Evolutionary conservation across 2,113 vertebrate genomes (phyloP), one percentile per base, ranked within the genome.

Genomic region (Cariama cristata): DNA sequence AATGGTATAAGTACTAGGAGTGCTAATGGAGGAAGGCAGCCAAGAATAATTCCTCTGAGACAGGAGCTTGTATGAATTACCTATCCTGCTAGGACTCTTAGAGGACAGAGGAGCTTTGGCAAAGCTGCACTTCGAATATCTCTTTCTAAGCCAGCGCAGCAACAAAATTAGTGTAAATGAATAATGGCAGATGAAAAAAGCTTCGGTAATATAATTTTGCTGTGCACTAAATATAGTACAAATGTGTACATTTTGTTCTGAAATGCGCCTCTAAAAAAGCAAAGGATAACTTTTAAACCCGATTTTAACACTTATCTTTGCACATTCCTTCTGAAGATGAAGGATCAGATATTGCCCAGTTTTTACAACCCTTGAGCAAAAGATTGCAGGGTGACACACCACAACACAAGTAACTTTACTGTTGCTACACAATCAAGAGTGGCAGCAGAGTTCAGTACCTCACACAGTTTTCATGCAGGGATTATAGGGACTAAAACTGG

Each of bases 21-120:
- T 30, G 73, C 86, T 96, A 95, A 96, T 90, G 91, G 95, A 92
- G 60, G 74, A 85, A 67, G 60, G 56, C 23, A 0, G 86, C 60
- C 73, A 94, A 76, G 69, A 85, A 63, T 19, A 50, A 79, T 32
- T 72, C 80, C 69, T 71, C 64, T 38, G 92, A 77, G 86, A 88
- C 53, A 60, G 0, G 4, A 71, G 64, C 28, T 40, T 71, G 42
- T 79, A 84, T 75, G 76, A 93, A 80, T 72, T 87, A 56, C 33
- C 79, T 60, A 22, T 50, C 40, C 83, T 87, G 76, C 19, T 67
- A 92, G 74, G 47, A 66, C 79, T 81, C 68, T 5, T 68, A 60
- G 56, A 96, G 88, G 88, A 84, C 86, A 88, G 72, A 74, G 60
- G 24, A 74, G 49, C 79, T 71, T n/a, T 40, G 79, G 82, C 92